Evolutionary conservation across 2,113 vertebrate species (phyloP).

Genomic region (Plecotus auritus): DNA sequence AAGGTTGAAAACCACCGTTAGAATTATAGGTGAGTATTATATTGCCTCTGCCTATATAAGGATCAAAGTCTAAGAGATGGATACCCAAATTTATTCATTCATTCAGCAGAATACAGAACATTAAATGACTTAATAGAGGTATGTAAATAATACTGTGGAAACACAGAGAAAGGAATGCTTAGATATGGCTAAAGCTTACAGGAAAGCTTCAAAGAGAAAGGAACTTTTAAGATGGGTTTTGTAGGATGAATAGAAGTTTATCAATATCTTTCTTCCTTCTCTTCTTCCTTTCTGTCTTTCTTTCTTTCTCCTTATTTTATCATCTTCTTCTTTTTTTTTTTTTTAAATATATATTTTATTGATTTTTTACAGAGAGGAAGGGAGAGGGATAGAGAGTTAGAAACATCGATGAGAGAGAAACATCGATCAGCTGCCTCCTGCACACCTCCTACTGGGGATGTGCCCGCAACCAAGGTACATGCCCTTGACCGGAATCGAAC

Average conservation of each 20-base stretch:
- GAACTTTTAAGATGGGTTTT: neutral
- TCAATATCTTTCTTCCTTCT: neutral
- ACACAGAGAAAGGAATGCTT: neutral
- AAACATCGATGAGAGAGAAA: no score
- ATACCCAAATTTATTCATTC: neutral
- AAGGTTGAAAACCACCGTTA: neutral
- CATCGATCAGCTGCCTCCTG: no score
- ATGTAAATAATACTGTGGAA: neutral
- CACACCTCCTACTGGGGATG: no score
- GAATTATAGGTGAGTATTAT: neutral
- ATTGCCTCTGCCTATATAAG: neutral
- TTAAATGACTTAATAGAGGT: neutral
- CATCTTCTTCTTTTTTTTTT: neutral
- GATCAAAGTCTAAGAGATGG: neutral
- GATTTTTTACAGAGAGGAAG: no score
- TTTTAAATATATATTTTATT: no score
- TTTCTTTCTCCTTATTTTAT: neutral
- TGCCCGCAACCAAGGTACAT: no score
- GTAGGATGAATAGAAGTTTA: neutral
- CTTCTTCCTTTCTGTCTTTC: neutral
- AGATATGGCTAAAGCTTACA: neutral
- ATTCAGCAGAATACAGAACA: neutral
- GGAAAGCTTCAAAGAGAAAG: neutral
- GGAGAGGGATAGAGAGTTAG: no score
- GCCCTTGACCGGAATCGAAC: no score